phyloP scores from a whole-genome alignment of 2,113 vertebrate species.

The Chascanopsetta lugubris region DNA sequence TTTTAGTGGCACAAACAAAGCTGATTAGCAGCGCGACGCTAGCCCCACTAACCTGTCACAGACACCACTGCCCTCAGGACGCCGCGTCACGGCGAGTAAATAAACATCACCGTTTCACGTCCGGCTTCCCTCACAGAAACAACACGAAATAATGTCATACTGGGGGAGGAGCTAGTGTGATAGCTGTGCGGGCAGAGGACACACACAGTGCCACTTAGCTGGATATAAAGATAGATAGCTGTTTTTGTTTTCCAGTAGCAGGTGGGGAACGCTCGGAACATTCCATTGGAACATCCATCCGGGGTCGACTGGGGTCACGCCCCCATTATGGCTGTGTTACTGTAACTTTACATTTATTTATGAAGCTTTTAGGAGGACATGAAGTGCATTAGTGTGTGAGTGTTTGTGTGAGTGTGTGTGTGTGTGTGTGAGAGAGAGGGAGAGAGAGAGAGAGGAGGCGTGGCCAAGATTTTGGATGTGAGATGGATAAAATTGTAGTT shows the following conservation, averaged over 20 bases:
- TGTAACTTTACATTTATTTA: too few relatives aligned
- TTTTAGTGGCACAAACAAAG: slow-evolving; percentile 90
- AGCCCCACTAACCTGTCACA: slow-evolving; percentile 82
- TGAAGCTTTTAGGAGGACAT: too few relatives aligned
- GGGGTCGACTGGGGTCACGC: neutral
- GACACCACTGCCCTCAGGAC: slow-evolving; percentile 68
- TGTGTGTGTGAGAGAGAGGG: too few relatives aligned
- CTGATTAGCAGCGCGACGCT: slow-evolving; percentile 87
- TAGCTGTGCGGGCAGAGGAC: neutral
- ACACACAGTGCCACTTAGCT: neutral
- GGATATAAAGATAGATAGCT: neutral
- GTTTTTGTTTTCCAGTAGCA: slow-evolving; percentile 8
- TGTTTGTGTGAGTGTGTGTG: too few relatives aligned
- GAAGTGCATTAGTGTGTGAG: neutral
- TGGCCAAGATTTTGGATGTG: too few relatives aligned
- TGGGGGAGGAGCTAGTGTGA: neutral
- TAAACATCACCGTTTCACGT: neutral
- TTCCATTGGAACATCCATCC: neutral
- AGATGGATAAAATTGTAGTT: too few relatives aligned
- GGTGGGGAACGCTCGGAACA: slow-evolving; percentile 18
- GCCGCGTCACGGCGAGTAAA: neutral
- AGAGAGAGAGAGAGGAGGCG: too few relatives aligned
- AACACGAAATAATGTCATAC: neutral
- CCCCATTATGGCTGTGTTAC: slow-evolving; percentile 10
- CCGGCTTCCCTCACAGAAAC: neutral